These are phyloP conservation scores for Sycophila texana DNA, from an alignment of 2,888 invertebrate species.

Conservation along the genomic window DNA sequence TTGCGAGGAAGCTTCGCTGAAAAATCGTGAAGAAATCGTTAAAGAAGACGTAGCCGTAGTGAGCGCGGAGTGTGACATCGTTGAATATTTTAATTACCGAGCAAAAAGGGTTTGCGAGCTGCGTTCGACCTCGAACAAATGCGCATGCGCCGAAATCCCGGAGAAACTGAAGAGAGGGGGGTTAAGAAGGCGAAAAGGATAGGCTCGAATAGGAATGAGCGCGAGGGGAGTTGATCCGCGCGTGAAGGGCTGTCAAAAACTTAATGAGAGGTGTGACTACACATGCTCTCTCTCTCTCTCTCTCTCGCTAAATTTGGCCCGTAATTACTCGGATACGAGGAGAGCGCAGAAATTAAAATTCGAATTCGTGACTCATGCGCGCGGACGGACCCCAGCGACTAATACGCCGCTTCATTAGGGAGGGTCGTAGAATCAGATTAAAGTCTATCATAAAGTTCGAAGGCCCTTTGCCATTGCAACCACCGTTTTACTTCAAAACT, in stretches of 20 bases:
- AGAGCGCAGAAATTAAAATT: conserved; percentile 66
- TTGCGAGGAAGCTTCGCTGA: not conserved
- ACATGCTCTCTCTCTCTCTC: conserved; percentile 70
- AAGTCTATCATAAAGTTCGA: conserved; percentile 50
- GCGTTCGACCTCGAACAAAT: no score
- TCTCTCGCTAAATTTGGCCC: conserved; percentile 44
- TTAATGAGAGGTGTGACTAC: conserved; percentile 76
- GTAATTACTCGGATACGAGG: conserved; percentile 51
- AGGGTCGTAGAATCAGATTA: conserved; percentile 53
- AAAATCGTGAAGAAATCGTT: conserved; percentile 7
- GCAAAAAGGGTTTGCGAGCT: no score
- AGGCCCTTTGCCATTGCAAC: not conserved
- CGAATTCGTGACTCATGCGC: conserved; percentile 66
- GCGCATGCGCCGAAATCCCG: conserved; percentile 44
- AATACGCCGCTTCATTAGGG: conserved; percentile 51
- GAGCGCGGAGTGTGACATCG: conserved; percentile 14
- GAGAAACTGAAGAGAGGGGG: not conserved
- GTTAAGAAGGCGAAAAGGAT: conserved; percentile 53
- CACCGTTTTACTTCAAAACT: conserved; percentile 13
- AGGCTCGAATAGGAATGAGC: conserved; percentile 60
- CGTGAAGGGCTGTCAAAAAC: conserved; percentile 76
- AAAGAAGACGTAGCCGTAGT: not conserved
- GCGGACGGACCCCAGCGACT: conserved; percentile 3
- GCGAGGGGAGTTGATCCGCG: conserved; percentile 72
- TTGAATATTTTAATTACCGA: conserved; percentile 70